These are phyloP conservation scores for Sarcophaga caerulescens DNA, from an alignment of 2,888 invertebrate genomes.

Conservation along the genomic window DNA sequence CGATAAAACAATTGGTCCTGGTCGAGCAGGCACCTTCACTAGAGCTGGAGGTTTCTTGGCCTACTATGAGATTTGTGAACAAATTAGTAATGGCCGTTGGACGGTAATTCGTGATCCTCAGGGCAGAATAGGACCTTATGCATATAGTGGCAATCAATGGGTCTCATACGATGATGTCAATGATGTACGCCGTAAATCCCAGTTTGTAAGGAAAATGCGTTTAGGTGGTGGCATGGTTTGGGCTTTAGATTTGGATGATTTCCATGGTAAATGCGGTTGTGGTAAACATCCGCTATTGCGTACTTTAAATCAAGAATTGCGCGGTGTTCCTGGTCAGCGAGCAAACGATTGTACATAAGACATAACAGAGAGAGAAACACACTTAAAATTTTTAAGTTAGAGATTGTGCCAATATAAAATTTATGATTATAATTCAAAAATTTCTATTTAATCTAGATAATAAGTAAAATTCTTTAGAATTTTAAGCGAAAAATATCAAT, in stretches of 20 bases:
- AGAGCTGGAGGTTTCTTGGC: conserved; percentile 88
- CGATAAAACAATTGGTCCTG: conserved; percentile 85
- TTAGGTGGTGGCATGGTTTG: conserved; percentile 89
- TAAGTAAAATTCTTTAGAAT: conserved; percentile 40
- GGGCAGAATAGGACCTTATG: conserved; percentile 88
- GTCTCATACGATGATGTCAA: conserved; percentile 88
- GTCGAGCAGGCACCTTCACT: conserved; percentile 87
- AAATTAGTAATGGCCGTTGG: conserved; percentile 84
- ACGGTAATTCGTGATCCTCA: conserved; percentile 84
- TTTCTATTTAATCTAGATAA: conserved; percentile 31
- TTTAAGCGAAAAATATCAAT: conserved; percentile 24
- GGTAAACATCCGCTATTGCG: conserved; percentile 86
- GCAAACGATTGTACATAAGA: conserved; percentile 81
- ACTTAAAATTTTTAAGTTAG: conserved; percentile 45
- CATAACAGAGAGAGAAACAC: not conserved
- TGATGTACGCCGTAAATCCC: conserved; percentile 85
- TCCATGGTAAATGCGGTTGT: conserved; percentile 86
- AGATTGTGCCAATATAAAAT: conserved; percentile 66
- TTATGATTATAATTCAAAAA: conserved; percentile 28
- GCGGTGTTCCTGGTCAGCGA: conserved; percentile 81
- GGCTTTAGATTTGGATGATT: conserved; percentile 91
- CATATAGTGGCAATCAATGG: conserved; percentile 88
- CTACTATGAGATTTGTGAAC: conserved; percentile 88
- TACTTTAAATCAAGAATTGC: conserved; percentile 84
- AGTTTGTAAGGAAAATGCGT: conserved; percentile 83